A percentile compares a stretch with the other conserved stretches of the same genome.
phyloP scores from a whole-genome alignment of 2,888 invertebrate species.

The Xylota segnis region DNA sequence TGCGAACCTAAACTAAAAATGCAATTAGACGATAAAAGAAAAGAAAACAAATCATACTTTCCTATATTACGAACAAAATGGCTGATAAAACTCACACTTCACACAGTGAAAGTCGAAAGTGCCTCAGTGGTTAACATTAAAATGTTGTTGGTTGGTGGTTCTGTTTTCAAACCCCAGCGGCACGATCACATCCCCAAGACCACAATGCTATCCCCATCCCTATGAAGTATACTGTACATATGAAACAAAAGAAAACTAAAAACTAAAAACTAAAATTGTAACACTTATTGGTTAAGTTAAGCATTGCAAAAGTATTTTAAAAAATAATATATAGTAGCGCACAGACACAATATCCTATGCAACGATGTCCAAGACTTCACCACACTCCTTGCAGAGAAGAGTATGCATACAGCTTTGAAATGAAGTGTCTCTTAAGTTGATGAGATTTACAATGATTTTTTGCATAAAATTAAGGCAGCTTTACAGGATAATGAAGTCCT shows the following conservation, averaged over 20 bases:
- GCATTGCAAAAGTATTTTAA: conserved; percentile 64
- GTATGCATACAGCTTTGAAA: conserved; percentile 11
- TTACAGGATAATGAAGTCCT: conserved; percentile 26
- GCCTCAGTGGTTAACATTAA: conserved; percentile 49
- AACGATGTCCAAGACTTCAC: conserved; percentile 52
- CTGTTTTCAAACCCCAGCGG: conserved; percentile 13
- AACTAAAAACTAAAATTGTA: conserved; percentile 33
- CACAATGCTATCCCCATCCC: conserved; percentile 41
- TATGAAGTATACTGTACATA: conserved; percentile 66
- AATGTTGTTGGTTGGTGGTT: conserved; percentile 22
- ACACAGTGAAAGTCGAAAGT: conserved; percentile 58
- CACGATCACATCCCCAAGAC: conserved; percentile 14
- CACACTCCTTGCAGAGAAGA: background rate
- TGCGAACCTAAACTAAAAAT: conserved; percentile 47
- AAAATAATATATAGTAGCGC: conserved; percentile 53
- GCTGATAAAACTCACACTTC: conserved; percentile 46
- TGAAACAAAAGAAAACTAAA: conserved; percentile 26
- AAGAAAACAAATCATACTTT: conserved; percentile 12
- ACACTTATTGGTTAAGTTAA: conserved; percentile 50
- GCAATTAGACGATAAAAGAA: conserved; percentile 46
- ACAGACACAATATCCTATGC: conserved; percentile 47
- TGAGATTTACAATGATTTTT: background rate
- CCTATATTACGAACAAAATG: conserved; percentile 45
- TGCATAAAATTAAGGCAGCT: conserved; percentile 25
- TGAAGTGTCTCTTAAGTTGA: conserved; percentile 1